Conservation (phyloP, 1,140 invertebrate genomes). For the Philaenus spumarius region DNA sequence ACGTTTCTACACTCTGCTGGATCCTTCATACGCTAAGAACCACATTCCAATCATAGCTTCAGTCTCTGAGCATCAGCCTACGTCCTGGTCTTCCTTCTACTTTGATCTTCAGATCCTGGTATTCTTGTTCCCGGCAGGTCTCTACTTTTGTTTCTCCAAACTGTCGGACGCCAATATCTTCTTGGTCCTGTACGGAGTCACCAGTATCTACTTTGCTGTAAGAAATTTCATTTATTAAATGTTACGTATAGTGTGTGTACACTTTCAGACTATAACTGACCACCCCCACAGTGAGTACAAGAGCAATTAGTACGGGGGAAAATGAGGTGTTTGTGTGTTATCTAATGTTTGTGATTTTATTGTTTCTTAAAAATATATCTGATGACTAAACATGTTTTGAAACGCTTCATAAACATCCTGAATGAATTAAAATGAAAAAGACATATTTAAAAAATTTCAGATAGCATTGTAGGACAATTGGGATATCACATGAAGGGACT, state of each 20-base stretch:
- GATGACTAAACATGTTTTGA: too few relatives aligned
- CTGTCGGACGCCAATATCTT: constrained; percentile 96
- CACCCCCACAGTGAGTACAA: too few relatives aligned
- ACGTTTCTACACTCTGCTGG: constrained; percentile 94
- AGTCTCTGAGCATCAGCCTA: constrained; percentile 98
- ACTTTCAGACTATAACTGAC: too few relatives aligned
- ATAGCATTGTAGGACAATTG: too few relatives aligned
- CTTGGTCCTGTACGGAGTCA: constrained; percentile 93
- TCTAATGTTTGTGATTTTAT: too few relatives aligned
- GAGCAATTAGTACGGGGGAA: not conserved
- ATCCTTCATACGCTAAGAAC: constrained; percentile 98
- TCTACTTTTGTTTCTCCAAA: constrained; percentile 93
- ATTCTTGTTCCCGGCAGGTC: constrained; percentile 90
- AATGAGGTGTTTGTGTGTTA: not conserved
- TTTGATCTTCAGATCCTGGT: constrained; percentile 94
- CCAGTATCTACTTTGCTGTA: constrained; percentile 97
- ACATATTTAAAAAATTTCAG: too few relatives aligned
- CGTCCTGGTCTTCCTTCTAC: constrained; percentile 97
- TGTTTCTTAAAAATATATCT: too few relatives aligned
- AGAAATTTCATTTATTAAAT: constrained; percentile 39
- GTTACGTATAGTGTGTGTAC: too few relatives aligned
- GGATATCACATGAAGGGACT: too few relatives aligned
- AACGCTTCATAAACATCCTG: too few relatives aligned
- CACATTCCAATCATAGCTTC: constrained; percentile 99
- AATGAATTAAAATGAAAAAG: too few relatives aligned